Evolutionary conservation across 2,888 invertebrate genomes (phyloP), one percentile per base, ranked within the genome.

Genomic region (Caenorhabditis zanzibari): DNA sequence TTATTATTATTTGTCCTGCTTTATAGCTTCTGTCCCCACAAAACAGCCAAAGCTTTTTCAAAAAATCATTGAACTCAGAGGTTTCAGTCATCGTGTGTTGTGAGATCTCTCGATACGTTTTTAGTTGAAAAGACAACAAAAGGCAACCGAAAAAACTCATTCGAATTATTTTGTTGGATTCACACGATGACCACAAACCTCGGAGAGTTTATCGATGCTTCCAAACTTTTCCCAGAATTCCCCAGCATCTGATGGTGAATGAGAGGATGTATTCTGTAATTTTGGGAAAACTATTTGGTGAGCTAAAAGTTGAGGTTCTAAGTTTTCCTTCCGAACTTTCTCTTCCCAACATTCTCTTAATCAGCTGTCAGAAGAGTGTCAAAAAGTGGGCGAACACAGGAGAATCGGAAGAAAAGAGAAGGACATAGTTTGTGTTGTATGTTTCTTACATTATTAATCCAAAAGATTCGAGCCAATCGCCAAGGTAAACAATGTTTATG

Each of bases 381-480:
- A 58, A 58, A 58, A 58, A 58, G 54, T 24, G 28, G 38, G 58
- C n/a, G n/a, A 58, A 58, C 58, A 76, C 35, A 68, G 14, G 14
- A 56, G 49, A 64, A 52, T 47, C 19, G 47, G 47, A 47, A 7
- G 19, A n/a, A 49, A 38, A 24, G 56, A 47, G 59, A 47, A 61
- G 32, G n/a, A 16, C 35, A 26, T 38, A 63, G 44, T n/a, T 49
- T 52, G 59, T 41, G 54, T 58, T 26, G 24, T 54, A 58, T 73
- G 49, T 66, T 75, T 47, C 47, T 58, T 41, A 75, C 76, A 82
- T 82, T 82, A 82, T 82, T 82, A 82, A 82, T 82, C 81, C 59
- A 32, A 35, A 44, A 54, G 66, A 72, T 69, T 68, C 56, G 74
- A 81, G 44, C 75, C 81, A 82, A 82, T 82, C 81, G 69, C 63